Evolutionary conservation across 2,888 invertebrate species (phyloP).

Genomic region (Polydrusus tereticollis): DNA sequence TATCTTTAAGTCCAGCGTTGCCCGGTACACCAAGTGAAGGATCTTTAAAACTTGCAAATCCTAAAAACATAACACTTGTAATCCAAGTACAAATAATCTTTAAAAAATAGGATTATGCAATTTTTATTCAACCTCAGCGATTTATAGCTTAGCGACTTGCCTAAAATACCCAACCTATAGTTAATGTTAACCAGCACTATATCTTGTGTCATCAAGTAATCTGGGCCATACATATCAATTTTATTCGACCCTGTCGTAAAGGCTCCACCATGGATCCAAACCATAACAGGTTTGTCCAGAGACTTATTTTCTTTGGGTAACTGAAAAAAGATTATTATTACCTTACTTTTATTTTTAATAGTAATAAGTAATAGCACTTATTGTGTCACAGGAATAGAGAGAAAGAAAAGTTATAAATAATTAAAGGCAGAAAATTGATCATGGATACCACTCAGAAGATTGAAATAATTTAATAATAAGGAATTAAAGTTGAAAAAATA

Average conservation of each 20-base stretch:
- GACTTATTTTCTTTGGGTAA: constrained; percentile 34
- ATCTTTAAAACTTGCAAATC: constrained; percentile 69
- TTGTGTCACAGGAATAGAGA: too few relatives aligned
- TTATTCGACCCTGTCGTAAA: constrained; percentile 62
- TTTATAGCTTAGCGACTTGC: constrained; percentile 55
- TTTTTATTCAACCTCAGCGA: too few relatives aligned
- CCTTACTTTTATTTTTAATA: background rate
- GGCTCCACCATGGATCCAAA: constrained; percentile 67
- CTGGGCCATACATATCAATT: constrained; percentile 61
- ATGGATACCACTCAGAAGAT: too few relatives aligned
- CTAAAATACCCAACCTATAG: constrained; percentile 64
- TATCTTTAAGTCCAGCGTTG: constrained; percentile 71
- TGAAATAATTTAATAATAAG: too few relatives aligned
- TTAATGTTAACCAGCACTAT: constrained; percentile 64
- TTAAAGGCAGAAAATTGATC: too few relatives aligned
- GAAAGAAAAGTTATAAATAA: too few relatives aligned
- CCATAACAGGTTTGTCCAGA: constrained; percentile 64
- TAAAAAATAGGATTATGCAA: too few relatives aligned
- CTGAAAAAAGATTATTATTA: constrained; percentile 6
- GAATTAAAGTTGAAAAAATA: too few relatives aligned
- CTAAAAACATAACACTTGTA: constrained; percentile 63
- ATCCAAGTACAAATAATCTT: background rate
- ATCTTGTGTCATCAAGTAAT: constrained; percentile 63
- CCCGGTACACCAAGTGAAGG: constrained; percentile 68
- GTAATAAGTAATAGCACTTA: too few relatives aligned